phyloP scores from a whole-genome alignment of 2,888 invertebrate genomes.

The Tolmerus cingulatus region DNA sequence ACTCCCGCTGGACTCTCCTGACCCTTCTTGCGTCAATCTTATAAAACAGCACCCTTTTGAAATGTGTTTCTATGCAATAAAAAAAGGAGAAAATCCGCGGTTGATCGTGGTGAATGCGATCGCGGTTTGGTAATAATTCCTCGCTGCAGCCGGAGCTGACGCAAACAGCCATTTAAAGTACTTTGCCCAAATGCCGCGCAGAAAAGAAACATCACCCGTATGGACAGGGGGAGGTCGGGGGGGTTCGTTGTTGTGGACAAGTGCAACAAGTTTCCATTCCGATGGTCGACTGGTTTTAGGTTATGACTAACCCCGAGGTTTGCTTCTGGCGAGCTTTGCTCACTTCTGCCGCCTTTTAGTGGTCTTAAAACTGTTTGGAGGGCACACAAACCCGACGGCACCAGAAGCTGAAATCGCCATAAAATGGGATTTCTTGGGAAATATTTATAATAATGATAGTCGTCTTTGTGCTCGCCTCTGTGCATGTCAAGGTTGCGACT shows the following conservation, averaged over 20 bases:
- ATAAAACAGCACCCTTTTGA: not conserved
- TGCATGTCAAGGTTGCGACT: not conserved
- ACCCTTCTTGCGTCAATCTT: not conserved
- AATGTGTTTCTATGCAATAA: not conserved
- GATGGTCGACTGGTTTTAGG: slow-evolving; percentile 37
- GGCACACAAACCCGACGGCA: not conserved
- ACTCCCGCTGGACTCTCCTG: not conserved
- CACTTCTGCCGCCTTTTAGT: not conserved
- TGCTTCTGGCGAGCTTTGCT: not conserved
- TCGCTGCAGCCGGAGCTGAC: not conserved
- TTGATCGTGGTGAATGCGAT: not conserved
- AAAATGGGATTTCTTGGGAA: slow-evolving; percentile 2
- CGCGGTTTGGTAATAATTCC: not conserved
- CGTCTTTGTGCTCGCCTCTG: not conserved
- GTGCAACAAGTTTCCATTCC: slow-evolving; percentile 34
- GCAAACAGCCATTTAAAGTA: not conserved
- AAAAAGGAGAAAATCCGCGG: not conserved
- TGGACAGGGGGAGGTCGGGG: not conserved
- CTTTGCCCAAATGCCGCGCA: not conserved
- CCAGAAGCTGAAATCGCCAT: not conserved
- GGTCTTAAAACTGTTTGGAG: not conserved
- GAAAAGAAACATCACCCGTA: not conserved
- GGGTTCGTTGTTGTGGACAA: not conserved
- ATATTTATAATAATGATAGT: not conserved
- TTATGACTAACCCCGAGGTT: slow-evolving; percentile 23